phyloP scores from a whole-genome alignment of 2,888 invertebrate species.

The Drosophila stalkeri region DNA sequence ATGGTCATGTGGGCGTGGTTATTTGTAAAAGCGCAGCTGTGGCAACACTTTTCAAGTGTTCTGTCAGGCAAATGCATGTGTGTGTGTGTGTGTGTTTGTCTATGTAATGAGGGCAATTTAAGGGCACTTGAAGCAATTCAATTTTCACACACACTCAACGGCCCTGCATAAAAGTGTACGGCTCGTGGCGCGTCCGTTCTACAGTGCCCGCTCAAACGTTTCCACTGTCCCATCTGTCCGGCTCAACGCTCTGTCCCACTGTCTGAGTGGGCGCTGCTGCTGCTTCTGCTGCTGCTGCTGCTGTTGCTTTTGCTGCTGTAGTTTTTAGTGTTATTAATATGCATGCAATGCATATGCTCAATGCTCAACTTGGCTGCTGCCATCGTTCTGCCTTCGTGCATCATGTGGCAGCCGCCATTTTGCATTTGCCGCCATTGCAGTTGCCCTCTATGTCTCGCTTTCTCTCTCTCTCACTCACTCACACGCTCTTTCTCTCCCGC shows the following conservation, averaged over 20 bases:
- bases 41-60: constrained; percentile 70
- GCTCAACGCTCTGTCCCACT: constrained; percentile 16
- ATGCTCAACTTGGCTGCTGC: constrained; percentile 26
- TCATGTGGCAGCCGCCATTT: constrained; percentile 70
- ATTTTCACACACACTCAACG: constrained; percentile 67
- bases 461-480: constrained; percentile 1
- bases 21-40: constrained; percentile 74
- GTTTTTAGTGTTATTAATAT: constrained; percentile 79
- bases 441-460: constrained; percentile 16
- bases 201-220: constrained; percentile 4
- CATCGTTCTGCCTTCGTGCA: constrained; percentile 44
- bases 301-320: constrained; percentile 36
- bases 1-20: constrained; percentile 58
- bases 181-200: constrained; percentile 25
- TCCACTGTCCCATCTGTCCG: constrained; percentile 9
- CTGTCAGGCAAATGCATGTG: constrained; percentile 25
- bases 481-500: neutral
- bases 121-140: constrained; percentile 76
- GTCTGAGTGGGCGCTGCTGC: constrained; percentile 34
- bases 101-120: constrained; percentile 80
- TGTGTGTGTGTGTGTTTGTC: constrained; percentile 60
- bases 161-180: constrained; percentile 45
- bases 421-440: constrained; percentile 59
- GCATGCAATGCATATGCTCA: constrained; percentile 70
- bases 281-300: constrained; percentile 23